Base-by-base conservation (phyloP, 92 coral and sea anemone genomes). In the Porites cylindrica region DNA sequence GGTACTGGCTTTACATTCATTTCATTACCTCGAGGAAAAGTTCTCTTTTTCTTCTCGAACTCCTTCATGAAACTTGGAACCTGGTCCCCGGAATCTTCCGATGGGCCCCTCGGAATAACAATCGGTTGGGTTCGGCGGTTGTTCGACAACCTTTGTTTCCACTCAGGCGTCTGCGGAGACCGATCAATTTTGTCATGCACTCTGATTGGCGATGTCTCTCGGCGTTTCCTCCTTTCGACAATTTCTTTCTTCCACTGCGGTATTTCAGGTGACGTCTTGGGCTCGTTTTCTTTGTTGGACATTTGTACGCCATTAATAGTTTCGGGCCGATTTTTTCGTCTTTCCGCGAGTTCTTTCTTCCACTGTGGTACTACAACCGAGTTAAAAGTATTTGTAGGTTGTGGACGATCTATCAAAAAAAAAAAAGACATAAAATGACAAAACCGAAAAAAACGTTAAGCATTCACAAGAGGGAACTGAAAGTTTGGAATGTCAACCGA, bases 1-100 rank as follows among this genome's bases (percentile, higher is more conserved):
- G 47, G 47, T 38, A 38, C 47, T 38, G 47, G 47, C 16, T 18
- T 23, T 8, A 19, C 8, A 1, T 20, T 18, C 8, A 52, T 70
- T 19, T 58, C 69, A 72, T 38, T 71, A 94, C 96, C 90, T 78
- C 96, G 83, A 16, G 89, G 52, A 43, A 88, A 87, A 11, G 18
- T 67, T 76, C 91, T 87, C 81, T 92, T 94, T 74, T 94, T 94
- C 86, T 78, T 84, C 82, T 94, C 92, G 83, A 94, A 96, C 88
- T 96, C 98, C 76, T 87, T 94, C 92, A 96, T 90, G 74, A 96
- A 96, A 58, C 85, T 88, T 16, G 98, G 98, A 16, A 88, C 85
- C 67, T 85, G 85, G 43, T 89, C 91, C 59, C 72, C 86, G 19
- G 78, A 32, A 43, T 96, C 98, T 51, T 88, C 92, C 32, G 82